Evolutionary conservation across 2,888 invertebrate species (phyloP), one percentile per base, ranked within the genome.

Genomic region (Seira sanloemensis): DNA sequence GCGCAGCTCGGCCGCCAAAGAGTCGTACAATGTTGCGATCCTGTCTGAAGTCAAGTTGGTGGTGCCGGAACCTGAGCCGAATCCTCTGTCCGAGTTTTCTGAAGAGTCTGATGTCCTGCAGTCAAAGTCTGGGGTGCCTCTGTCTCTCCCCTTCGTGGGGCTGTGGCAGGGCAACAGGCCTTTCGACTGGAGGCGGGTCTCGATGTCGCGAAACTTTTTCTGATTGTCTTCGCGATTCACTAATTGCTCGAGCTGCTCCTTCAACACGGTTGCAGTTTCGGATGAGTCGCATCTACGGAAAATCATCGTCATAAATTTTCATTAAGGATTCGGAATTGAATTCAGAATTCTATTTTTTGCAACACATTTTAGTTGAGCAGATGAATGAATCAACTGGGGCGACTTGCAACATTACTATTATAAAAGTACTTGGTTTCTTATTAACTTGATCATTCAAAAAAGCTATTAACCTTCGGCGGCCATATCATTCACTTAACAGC

Each of bases 1-100:
- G 89, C 97, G 94, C 88, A 98, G 91, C 90, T 98, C 98, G 0
- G 97, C 97, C 0, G 97, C 97, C 87, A 98, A 92, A 54, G 97
- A 97, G 91, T 97, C 97, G 91, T 97, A 98, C 7, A 97, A 93
- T 85, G 95, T 95, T 24, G 96, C 94, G 25, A 96, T 93, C 90
- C 93, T 90, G 78, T 91, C 91, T 87, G 89, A 89, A 5, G 89
- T 89, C 16, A 88, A 78, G 62, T 89, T 89, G 2, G 87, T 87
- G 1, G 88, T 79, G 25, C 89, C 89, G 58, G 88, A 89, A 50
- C 89, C 89, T 0, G 89, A 89, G 19, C 89, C 88, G 84, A 89
- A 89, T 7, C 89, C 89, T 26, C 89, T 65, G 62, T 89, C 89
- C 1, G 89, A 89, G 66, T 89, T 89, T 54, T 89, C 89, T 2